Base-by-base conservation (phyloP, 2,888 invertebrate species). In the Drosophila bunnanda region DNA sequence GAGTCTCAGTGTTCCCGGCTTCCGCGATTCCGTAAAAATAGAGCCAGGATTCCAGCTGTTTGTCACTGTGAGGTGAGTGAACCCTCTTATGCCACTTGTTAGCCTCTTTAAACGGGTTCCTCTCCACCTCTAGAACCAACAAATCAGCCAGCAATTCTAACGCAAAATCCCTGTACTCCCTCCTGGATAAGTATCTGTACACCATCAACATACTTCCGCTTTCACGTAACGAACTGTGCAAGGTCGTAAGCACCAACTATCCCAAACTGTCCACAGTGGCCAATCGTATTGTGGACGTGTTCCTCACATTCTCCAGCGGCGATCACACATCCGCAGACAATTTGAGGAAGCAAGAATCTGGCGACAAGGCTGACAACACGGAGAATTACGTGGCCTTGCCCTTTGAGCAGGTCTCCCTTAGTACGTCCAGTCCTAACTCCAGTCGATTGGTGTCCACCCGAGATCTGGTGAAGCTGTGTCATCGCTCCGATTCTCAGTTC, bases 391-490 rank as follows among this genome's bases (percentile, higher is more conserved):
- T 87, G 9, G 88, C 91, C 0, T 58, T 92, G 53, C 92, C 92
- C 0, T 89, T 86, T 50, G 92, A 91, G 25, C 83, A 90, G 22
- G 77, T 92, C 4, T 74, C 84, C 7, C 62, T 89, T 0, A 50
- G 25, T 6, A 10, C 78, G 0, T 61, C 78, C 12, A 72, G 90
- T 30, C 78, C 89, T 3, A 92, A 91, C 68, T 92, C 92, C 0
- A 94, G 95, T 1, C 93, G 97, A 78, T 92, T 95, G 48, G 96
- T 95, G 25, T 96, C 97, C 0, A 96, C 96, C 0, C 94, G 98
- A 80, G 99, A 99, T 93, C 94, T 99, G 53, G 95, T 98, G 79
- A 98, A 98, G 91, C 97, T 98, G 95, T 98, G 98, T 89, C 93
- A 95, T 6, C 94, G 99, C 88, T 95, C 97, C 7, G 94, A 95